These are phyloP conservation scores for Galerucella pusilla DNA, from an alignment of 2,888 invertebrate species.

Conservation along the genomic window DNA sequence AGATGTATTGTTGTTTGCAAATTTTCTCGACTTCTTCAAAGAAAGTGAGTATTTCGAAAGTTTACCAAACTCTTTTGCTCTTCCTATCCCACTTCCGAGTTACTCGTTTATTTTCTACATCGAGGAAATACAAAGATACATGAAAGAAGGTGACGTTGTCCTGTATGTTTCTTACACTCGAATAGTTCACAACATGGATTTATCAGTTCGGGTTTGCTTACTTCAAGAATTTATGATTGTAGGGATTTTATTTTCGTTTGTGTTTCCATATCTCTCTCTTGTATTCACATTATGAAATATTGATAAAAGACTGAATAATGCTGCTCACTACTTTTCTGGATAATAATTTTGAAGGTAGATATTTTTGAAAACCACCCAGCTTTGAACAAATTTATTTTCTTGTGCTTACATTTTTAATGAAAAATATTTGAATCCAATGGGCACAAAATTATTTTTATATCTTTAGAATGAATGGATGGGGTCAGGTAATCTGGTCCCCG, in stretches of 20 bases:
- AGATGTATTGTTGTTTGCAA: neutral
- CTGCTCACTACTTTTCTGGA: no score
- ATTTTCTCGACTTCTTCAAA: neutral
- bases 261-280: neutral
- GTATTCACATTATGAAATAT: neutral
- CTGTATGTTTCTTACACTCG: neutral
- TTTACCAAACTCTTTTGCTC: neutral
- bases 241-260: neutral
- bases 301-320: no score
- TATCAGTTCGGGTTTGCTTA: constrained; percentile 9
- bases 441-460: no score
- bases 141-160: neutral
- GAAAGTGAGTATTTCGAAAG: neutral
- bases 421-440: no score
- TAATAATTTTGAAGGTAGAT: no score
- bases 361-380: no score
- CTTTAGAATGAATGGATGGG: no score
- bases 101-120: neutral
- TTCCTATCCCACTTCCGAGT: neutral
- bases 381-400: no score
- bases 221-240: constrained; percentile 3
- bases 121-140: constrained; percentile 6
- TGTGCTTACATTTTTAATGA: no score
- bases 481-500: no score
- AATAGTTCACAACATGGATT: constrained; percentile 8